These are phyloP conservation scores for Dolichopus griseipennis DNA, from an alignment of 2,888 invertebrate species.

Conservation along the genomic window DNA sequence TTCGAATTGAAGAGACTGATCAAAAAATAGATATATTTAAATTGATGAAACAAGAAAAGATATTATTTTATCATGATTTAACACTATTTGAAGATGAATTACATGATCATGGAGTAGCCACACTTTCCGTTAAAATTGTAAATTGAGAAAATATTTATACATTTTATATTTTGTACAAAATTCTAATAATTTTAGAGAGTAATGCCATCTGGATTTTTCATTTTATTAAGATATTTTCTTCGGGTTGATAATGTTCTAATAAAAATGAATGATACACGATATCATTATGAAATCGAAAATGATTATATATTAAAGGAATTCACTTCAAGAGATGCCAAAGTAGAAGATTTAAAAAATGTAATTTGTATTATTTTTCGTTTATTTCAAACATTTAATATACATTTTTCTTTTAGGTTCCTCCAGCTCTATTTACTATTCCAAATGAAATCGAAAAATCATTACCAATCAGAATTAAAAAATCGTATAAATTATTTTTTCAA, in stretches of 20 bases:
- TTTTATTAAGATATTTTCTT: slow-evolving; percentile 82
- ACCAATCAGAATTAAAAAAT: slow-evolving; percentile 46
- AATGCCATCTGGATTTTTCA: slow-evolving; percentile 90
- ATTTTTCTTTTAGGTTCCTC: slow-evolving; percentile 46
- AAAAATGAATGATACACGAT: slow-evolving; percentile 77
- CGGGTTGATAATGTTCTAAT: slow-evolving; percentile 90
- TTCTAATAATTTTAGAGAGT: slow-evolving; percentile 61
- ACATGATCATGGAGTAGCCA: slow-evolving; percentile 93
- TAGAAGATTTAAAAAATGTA: slow-evolving; percentile 56
- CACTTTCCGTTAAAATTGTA: slow-evolving; percentile 87
- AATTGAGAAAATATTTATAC: slow-evolving; percentile 36
- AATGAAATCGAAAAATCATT: slow-evolving; percentile 59
- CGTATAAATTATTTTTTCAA: slow-evolving; percentile 42
- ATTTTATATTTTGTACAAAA: slow-evolving; percentile 8
- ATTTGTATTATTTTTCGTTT: slow-evolving; percentile 20
- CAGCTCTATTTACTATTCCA: slow-evolving; percentile 55
- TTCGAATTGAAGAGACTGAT: slow-evolving; percentile 54
- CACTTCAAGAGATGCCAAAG: slow-evolving; percentile 67
- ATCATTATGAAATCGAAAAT: slow-evolving; percentile 68
- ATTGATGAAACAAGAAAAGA: slow-evolving; percentile 80
- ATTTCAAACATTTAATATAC: slow-evolving; percentile 13
- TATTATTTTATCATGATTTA: slow-evolving; percentile 88
- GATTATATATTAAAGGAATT: slow-evolving; percentile 75
- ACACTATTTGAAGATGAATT: slow-evolving; percentile 96
- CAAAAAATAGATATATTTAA: slow-evolving; percentile 79